phyloP scores from a whole-genome alignment of 2,888 invertebrate species.

The Dascillus cervinus region DNA sequence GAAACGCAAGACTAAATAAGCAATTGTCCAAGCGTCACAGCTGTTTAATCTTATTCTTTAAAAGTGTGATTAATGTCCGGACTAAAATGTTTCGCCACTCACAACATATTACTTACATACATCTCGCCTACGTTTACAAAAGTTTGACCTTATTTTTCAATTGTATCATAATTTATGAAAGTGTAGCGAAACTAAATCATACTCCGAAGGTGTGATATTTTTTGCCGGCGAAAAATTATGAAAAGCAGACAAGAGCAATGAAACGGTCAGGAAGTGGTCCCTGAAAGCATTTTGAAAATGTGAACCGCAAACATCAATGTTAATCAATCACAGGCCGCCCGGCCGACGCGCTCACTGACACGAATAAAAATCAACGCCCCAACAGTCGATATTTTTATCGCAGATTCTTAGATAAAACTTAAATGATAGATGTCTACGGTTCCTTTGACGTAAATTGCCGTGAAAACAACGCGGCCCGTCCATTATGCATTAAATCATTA shows the following conservation, averaged over 20 bases:
- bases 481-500: constrained; percentile 5
- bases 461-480: constrained; percentile 3
- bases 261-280: constrained; percentile 1
- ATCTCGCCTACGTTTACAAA: constrained; percentile 20
- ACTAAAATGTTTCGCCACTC: constrained; percentile 21
- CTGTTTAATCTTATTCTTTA: too few species aligned
- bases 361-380: constrained; percentile 5
- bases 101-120: constrained; percentile 19
- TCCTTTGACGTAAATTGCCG: constrained; percentile 5
- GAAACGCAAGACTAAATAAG: constrained; percentile 6
- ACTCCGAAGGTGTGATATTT: too few species aligned
- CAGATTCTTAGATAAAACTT: constrained; percentile 7
- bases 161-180: constrained; percentile 21
- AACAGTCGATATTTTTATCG: constrained; percentile 3
- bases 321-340: constrained; percentile 4
- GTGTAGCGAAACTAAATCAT: constrained; percentile 18
- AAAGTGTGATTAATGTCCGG: constrained; percentile 23
- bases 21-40: constrained; percentile 8
- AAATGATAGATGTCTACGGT: constrained; percentile 8
- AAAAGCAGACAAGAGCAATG: constrained; percentile 1
- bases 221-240: too few species aligned
- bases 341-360: constrained; percentile 1
- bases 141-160: constrained; percentile 19
- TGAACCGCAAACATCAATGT: constrained; percentile 3
- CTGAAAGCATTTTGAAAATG: too few species aligned